Conservation (phyloP, 30 jellyfish, hydroid and myxozoan genomes). For the Haliclystus octoradiatus region DNA sequence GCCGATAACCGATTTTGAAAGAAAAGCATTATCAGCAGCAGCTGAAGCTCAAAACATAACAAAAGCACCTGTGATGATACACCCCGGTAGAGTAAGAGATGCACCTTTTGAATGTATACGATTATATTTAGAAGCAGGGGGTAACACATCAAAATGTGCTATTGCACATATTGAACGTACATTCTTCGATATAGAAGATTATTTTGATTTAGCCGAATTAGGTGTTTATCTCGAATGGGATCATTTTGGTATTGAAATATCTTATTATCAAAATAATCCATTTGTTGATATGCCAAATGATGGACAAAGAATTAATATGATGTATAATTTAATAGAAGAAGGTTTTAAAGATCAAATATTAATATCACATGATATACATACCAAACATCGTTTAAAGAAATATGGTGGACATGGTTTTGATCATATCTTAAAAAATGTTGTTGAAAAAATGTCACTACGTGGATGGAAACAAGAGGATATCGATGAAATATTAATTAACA, state of each 20-base stretch:
- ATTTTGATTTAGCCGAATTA: slow-evolving; percentile 50
- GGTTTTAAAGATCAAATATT: slow-evolving; percentile 75
- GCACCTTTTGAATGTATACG: slow-evolving; percentile 72
- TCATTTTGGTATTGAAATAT: slow-evolving; percentile 79
- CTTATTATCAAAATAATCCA: slow-evolving; percentile 63
- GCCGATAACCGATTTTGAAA: slow-evolving; percentile 63
- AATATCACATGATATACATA: slow-evolving; percentile 83
- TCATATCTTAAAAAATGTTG: slow-evolving; percentile 52
- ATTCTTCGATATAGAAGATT: slow-evolving; percentile 36
- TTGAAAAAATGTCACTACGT: slow-evolving; percentile 62
- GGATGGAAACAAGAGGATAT: slow-evolving; percentile 56
- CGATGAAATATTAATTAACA: slow-evolving; percentile 58
- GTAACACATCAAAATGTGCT: slow-evolving; percentile 65
- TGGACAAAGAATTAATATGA: slow-evolving; percentile 69
- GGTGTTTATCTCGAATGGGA: slow-evolving; percentile 76
- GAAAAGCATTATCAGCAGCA: slow-evolving; percentile 66
- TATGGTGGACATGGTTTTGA: slow-evolving; percentile 97
- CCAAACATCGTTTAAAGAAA: slow-evolving; percentile 74
- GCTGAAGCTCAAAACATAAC: slow-evolving; percentile 63
- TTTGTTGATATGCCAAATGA: slow-evolving; percentile 72
- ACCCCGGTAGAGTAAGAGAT: slow-evolving; percentile 77
- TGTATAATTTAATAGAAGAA: slow-evolving; percentile 40
- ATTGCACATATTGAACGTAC: slow-evolving; percentile 90
- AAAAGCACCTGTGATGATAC: slow-evolving; percentile 58
- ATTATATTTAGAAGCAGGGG: slow-evolving; percentile 76